Evolutionary conservation across 2,888 invertebrate genomes (phyloP).

Genomic region (Lasioglossum calceatum): DNA sequence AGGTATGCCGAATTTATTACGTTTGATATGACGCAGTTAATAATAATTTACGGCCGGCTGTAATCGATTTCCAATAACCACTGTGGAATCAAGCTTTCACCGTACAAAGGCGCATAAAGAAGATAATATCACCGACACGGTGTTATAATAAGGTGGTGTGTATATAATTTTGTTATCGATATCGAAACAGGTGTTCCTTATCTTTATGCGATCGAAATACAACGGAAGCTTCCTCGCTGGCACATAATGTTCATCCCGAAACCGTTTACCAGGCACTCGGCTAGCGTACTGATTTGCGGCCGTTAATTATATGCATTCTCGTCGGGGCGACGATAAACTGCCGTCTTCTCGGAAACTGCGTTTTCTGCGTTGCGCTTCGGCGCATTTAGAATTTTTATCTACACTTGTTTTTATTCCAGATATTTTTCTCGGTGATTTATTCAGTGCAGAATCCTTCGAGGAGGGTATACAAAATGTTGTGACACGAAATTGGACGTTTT

Average conservation of each 20-base stretch:
- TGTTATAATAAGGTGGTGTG: constrained; percentile 65
- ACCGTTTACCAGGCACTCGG: constrained; percentile 24
- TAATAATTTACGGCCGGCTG: constrained; percentile 47
- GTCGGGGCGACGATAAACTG: constrained; percentile 17
- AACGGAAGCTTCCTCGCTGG: constrained; percentile 53
- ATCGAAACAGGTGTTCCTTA: constrained; percentile 62
- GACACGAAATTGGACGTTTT: background rate
- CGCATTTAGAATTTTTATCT: background rate
- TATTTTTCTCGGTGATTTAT: background rate
- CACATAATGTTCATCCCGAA: constrained; percentile 40
- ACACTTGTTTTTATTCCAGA: background rate
- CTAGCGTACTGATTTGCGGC: constrained; percentile 36
- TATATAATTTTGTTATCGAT: constrained; percentile 64
- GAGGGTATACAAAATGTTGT: background rate
- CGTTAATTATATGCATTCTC: constrained; percentile 44
- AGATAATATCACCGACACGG: constrained; percentile 62
- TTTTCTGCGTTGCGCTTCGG: background rate
- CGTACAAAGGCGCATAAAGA: constrained; percentile 63
- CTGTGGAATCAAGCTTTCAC: constrained; percentile 63
- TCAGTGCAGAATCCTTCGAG: background rate
- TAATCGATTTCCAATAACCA: constrained; percentile 64
- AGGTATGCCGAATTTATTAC: constrained; percentile 53
- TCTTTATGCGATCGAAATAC: constrained; percentile 56
- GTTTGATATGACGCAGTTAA: constrained; percentile 42
- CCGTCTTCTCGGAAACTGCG: constrained; percentile 9